These are phyloP conservation scores for Xylota segnis DNA, from an alignment of 2,888 invertebrate species.

Conservation along the genomic window DNA sequence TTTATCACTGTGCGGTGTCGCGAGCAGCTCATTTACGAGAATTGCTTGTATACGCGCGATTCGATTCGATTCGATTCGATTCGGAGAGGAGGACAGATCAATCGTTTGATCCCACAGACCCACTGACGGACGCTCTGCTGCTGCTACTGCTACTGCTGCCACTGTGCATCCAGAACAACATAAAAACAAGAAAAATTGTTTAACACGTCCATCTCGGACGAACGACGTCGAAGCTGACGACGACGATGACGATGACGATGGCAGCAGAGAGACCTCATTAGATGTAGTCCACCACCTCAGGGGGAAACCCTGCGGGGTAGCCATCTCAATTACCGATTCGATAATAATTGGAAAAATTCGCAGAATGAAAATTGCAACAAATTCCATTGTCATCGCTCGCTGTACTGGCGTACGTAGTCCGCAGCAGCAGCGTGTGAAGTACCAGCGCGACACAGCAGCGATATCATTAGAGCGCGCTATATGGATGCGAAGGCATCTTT, in stretches of 20 bases:
- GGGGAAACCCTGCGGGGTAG: constrained; percentile 69
- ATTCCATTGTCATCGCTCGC: constrained; percentile 72
- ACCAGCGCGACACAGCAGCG: constrained; percentile 4
- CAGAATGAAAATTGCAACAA: constrained; percentile 76
- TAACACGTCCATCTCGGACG: constrained; percentile 68
- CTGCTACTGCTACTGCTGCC: no score
- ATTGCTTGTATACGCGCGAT: constrained; percentile 48
- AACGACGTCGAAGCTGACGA: no score
- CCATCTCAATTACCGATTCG: constrained; percentile 77
- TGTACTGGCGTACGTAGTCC: constrained; percentile 22
- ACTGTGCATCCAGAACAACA: constrained; percentile 39
- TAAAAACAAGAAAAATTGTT: constrained; percentile 74
- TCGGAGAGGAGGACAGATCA: constrained; percentile 59
- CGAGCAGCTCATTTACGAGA: constrained; percentile 72
- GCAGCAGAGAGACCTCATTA: constrained; percentile 65
- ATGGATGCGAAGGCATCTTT: constrained; percentile 66
- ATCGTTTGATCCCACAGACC: constrained; percentile 75
- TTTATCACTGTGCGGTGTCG: constrained; percentile 69
- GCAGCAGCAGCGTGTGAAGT: constrained; percentile 74
- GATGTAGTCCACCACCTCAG: constrained; percentile 72
- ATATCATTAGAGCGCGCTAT: constrained; percentile 58
- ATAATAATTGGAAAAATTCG: constrained; percentile 77
- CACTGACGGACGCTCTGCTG: constrained; percentile 45
- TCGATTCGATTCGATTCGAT: no score
- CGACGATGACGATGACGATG: not conserved